Percentiles rank a stretch among this genome's conserved stretches.
phyloP scores from a whole-genome alignment of 2,797 vertebrate genomes.

The Sebastes dallii region DNA sequence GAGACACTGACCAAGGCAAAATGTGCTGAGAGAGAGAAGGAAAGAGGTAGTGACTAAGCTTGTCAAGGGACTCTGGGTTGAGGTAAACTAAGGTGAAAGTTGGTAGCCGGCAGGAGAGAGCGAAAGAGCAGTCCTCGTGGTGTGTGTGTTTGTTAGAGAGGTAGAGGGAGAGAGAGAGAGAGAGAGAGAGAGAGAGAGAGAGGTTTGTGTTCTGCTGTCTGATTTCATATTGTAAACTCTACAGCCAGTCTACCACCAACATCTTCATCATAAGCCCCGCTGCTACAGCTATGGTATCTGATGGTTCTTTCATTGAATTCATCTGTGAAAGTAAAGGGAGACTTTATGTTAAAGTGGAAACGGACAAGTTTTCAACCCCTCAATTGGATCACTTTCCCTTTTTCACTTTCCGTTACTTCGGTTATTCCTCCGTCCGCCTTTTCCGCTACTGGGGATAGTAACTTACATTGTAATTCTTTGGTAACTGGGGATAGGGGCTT shows the following conservation, averaged over 20 bases:
- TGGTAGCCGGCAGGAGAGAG: slow-evolving; percentile 30
- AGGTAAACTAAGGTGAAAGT: slow-evolving; percentile 67
- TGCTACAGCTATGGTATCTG: background rate
- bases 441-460: no score
- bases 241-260: background rate
- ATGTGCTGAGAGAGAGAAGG: slow-evolving; percentile 38
- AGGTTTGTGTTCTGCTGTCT: slow-evolving; percentile 29
- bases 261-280: background rate
- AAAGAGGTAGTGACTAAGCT: slow-evolving; percentile 44
- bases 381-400: background rate
- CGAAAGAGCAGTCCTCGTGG: background rate
- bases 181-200: background rate
- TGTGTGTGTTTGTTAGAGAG: background rate
- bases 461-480: background rate
- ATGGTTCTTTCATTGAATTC: background rate
- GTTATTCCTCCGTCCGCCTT: background rate
- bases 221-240: background rate
- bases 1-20: slow-evolving; percentile 33
- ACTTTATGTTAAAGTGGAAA: background rate
- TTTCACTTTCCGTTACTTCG: background rate
- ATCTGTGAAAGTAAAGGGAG: background rate
- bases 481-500: background rate
- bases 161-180: background rate
- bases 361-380: background rate
- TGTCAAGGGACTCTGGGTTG: slow-evolving; percentile 34